These are phyloP conservation scores for Leistus spinibarbis DNA, from an alignment of 2,888 invertebrate genomes.

Conservation along the genomic window DNA sequence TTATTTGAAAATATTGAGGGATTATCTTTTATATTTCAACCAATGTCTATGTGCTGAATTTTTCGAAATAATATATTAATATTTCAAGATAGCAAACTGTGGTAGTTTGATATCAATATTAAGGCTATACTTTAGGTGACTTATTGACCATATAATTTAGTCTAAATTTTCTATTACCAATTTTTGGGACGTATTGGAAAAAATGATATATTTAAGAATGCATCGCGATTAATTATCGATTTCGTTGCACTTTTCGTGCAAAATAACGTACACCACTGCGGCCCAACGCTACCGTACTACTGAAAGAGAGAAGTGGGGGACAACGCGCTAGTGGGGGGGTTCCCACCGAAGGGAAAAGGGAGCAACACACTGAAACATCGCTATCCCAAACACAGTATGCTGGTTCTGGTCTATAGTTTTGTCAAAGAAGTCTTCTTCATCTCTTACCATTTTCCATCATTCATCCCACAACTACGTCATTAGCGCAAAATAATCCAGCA, in stretches of 20 bases:
- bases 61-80: no score
- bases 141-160: no score
- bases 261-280: conserved; percentile 13
- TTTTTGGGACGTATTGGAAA: not conserved
- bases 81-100: no score
- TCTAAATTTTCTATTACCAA: no score
- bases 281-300: conserved; percentile 6
- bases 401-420: conserved; percentile 11
- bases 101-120: no score
- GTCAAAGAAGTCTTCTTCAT: not conserved
- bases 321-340: conserved; percentile 7
- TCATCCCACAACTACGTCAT: not conserved
- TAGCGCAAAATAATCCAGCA: not conserved
- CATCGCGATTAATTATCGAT: not conserved
- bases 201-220: not conserved
- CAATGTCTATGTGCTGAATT: no score
- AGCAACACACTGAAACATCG: conserved; percentile 26
- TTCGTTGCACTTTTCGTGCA: not conserved
- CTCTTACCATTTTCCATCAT: not conserved
- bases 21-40: no score
- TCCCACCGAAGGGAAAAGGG: conserved; percentile 7
- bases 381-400: conserved; percentile 36
- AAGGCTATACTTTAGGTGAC: no score
- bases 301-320: conserved; percentile 6
- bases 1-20: no score